These are phyloP conservation scores for Thera britannica DNA, from an alignment of 2,888 invertebrate genomes.

Conservation along the genomic window DNA sequence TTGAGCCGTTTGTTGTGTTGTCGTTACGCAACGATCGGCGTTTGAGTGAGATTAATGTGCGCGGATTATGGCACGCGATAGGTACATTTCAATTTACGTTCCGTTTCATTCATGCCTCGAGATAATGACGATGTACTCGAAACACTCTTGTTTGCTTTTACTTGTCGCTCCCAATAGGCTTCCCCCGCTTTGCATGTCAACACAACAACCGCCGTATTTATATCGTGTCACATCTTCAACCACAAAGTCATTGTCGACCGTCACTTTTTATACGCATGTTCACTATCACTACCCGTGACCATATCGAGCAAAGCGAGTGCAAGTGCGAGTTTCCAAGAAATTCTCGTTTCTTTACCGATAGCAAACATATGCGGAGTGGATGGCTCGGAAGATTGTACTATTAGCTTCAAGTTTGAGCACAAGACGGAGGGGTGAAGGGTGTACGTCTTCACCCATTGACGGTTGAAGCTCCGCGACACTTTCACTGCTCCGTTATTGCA, in stretches of 20 bases:
- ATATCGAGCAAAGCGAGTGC: constrained; percentile 16
- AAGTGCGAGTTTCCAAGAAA: constrained; percentile 30
- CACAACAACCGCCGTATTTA: constrained; percentile 13
- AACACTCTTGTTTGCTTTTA: constrained; percentile 71
- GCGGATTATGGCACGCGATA: constrained; percentile 84
- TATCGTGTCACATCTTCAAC: constrained; percentile 16
- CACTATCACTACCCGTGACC: constrained; percentile 31
- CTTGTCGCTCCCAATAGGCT: constrained; percentile 48
- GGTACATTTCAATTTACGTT: constrained; percentile 81
- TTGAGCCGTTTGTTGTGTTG: constrained; percentile 79
- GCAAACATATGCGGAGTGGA: constrained; percentile 48
- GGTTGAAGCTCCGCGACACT: constrained; percentile 84
- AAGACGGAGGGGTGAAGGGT: constrained; percentile 81
- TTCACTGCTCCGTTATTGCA: constrained; percentile 84
- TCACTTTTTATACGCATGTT: constrained; percentile 22
- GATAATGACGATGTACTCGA: constrained; percentile 77
- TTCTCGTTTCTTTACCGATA: constrained; percentile 34
- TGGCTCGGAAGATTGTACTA: constrained; percentile 69
- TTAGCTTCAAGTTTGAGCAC: constrained; percentile 76
- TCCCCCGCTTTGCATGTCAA: constrained; percentile 55
- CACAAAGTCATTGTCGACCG: constrained; percentile 14
- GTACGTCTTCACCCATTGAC: constrained; percentile 84
- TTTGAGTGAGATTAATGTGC: constrained; percentile 84
- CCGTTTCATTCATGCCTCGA: constrained; percentile 81
- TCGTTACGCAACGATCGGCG: constrained; percentile 80